Evolutionary conservation across 2,888 invertebrate genomes (phyloP).

Genomic region (Globia sparganii): DNA sequence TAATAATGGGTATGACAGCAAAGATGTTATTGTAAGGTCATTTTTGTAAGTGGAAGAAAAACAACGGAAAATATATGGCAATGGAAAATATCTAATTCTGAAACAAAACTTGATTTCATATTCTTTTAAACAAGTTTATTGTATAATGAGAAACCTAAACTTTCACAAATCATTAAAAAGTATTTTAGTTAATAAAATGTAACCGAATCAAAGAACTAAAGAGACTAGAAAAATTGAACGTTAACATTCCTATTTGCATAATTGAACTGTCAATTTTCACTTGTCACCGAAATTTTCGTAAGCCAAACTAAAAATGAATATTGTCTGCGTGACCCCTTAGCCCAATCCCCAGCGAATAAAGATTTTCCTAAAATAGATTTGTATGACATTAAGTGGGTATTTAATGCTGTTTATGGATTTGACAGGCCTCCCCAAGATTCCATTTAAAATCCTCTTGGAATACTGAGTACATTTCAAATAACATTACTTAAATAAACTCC

Average conservation of each 20-base stretch:
- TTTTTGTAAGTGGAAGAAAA: background rate
- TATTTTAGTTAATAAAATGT: background rate
- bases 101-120: background rate
- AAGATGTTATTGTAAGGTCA: background rate
- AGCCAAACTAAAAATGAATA: constrained; percentile 8
- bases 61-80: background rate
- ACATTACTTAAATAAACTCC: constrained; percentile 18
- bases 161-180: too few relatives aligned
- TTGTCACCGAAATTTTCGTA: background rate
- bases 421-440: constrained; percentile 47
- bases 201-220: background rate
- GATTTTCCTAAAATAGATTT: constrained; percentile 28
- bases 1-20: background rate
- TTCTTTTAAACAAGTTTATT: background rate
- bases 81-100: background rate
- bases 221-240: background rate
- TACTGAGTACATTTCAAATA: constrained; percentile 25
- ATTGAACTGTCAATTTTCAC: background rate
- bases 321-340: background rate
- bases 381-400: constrained; percentile 49
- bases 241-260: background rate
- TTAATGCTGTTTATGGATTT: constrained; percentile 37
- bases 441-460: constrained; percentile 36
- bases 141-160: too few relatives aligned
- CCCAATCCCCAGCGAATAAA: background rate